Conservation (phyloP, 2,888 invertebrate genomes). For the Anoplius nigerrimus region DNA sequence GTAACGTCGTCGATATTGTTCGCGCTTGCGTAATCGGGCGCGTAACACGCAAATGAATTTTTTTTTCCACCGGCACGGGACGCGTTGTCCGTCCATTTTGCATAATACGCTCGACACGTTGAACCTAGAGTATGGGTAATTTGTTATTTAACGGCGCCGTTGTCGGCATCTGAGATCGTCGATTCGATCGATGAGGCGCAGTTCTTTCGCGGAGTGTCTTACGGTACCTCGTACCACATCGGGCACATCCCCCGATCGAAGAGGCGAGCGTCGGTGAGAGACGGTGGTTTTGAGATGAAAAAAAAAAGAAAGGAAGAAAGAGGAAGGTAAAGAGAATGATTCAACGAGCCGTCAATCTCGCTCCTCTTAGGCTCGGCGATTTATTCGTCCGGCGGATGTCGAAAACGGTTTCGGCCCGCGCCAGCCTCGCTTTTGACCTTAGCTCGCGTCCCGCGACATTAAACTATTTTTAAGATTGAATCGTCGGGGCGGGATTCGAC, state of each 20-base stretch:
- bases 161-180: conserved; percentile 1
- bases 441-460: conserved; percentile 7
- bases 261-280: not conserved
- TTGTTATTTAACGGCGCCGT: too few relatives aligned
- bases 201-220: conserved; percentile 39
- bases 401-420: conserved; percentile 16
- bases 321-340: conserved; percentile 29
- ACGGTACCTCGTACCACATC: conserved; percentile 58
- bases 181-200: conserved; percentile 17
- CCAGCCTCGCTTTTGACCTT: conserved; percentile 22
- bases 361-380: conserved; percentile 34
- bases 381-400: conserved; percentile 10
- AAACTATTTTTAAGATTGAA: too few relatives aligned
- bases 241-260: conserved; percentile 17
- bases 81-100: too few relatives aligned
- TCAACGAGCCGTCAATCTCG: conserved; percentile 45
- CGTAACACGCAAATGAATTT: too few relatives aligned
- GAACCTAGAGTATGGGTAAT: too few relatives aligned
- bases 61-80: too few relatives aligned
- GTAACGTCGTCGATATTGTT: too few relatives aligned
- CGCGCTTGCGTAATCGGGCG: too few relatives aligned
- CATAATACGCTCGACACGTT: too few relatives aligned
- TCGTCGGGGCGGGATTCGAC: too few relatives aligned
- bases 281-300: not conserved
- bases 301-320: not conserved